phyloP scores from a whole-genome alignment of 1,140 invertebrate species.

The Lasioglossum baleicum region DNA sequence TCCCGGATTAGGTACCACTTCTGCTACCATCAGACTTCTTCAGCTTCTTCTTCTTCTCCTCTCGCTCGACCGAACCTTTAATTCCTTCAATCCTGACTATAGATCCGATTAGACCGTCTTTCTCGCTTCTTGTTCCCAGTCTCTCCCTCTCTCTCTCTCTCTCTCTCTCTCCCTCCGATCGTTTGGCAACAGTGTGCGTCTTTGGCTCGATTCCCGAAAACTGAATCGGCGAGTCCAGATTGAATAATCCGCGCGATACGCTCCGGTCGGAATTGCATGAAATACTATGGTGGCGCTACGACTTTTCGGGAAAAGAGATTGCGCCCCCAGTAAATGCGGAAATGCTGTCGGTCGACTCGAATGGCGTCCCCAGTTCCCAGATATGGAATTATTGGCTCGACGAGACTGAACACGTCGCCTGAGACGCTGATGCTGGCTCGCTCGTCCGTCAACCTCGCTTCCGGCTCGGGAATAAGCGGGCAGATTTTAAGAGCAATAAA shows the following conservation, averaged over 20 bases:
- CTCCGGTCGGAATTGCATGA: background rate
- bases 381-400: background rate
- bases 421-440: background rate
- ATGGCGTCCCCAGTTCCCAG: background rate
- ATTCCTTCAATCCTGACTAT: background rate
- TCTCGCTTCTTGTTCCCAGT: background rate
- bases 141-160: background rate
- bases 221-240: background rate
- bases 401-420: background rate
- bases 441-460: background rate
- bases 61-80: background rate
- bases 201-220: slow-evolving; percentile 7
- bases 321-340: background rate
- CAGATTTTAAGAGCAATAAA: no score
- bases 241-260: slow-evolving; percentile 5
- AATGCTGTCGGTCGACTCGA: background rate
- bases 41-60: background rate
- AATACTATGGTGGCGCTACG: background rate
- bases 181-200: background rate
- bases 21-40: background rate
- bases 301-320: background rate
- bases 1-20: background rate
- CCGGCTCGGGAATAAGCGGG: no score
- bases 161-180: background rate
- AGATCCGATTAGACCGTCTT: slow-evolving; percentile 1